Evolutionary conservation across 2,797 vertebrate species (phyloP).

Genomic region (Tinamus major): DNA sequence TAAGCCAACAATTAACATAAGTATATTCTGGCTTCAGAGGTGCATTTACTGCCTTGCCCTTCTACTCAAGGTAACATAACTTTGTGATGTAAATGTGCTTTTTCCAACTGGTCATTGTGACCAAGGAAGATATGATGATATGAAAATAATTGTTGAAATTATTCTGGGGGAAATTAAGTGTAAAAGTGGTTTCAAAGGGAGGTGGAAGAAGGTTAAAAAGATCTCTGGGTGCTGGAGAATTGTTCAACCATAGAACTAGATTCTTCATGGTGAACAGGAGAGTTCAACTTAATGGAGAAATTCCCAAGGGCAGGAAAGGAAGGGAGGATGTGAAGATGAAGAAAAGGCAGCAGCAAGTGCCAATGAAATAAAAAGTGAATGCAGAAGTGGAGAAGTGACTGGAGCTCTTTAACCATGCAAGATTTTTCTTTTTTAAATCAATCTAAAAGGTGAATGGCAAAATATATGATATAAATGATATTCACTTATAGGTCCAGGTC

Average conservation of each 20-base stretch:
- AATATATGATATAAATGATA: slow-evolving; percentile 43
- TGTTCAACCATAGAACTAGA: slow-evolving; percentile 67
- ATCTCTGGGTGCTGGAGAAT: slow-evolving; percentile 36
- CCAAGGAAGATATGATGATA: slow-evolving; percentile 72
- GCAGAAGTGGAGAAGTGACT: slow-evolving; percentile 19
- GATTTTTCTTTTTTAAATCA: slow-evolving; percentile 12
- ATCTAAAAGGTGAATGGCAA: slow-evolving; percentile 28
- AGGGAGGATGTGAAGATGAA: slow-evolving; percentile 47
- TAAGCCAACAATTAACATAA: slow-evolving; percentile 63
- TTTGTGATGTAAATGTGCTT: slow-evolving; percentile 64
- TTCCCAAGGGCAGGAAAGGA: slow-evolving; percentile 37
- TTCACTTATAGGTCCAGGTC: slow-evolving; percentile 24
- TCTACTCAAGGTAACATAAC: slow-evolving; percentile 68
- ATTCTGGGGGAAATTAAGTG: slow-evolving; percentile 53
- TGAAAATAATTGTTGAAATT: slow-evolving; percentile 69
- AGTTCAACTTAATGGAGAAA: slow-evolving; percentile 59
- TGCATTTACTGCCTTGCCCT: slow-evolving; percentile 72
- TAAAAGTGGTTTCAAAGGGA: slow-evolving; percentile 66
- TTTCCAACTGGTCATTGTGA: slow-evolving; percentile 65
- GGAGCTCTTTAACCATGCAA: slow-evolving; percentile 44
- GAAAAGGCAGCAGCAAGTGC: slow-evolving; percentile 16
- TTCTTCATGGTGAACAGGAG: slow-evolving; percentile 68
- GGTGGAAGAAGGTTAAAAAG: slow-evolving; percentile 62
- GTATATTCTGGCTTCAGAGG: slow-evolving; percentile 57
- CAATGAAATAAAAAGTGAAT: slow-evolving; percentile 53